These are phyloP conservation scores for Orestias chungarensis DNA, from an alignment of 2,797 vertebrate genomes.

Conservation along the genomic window DNA sequence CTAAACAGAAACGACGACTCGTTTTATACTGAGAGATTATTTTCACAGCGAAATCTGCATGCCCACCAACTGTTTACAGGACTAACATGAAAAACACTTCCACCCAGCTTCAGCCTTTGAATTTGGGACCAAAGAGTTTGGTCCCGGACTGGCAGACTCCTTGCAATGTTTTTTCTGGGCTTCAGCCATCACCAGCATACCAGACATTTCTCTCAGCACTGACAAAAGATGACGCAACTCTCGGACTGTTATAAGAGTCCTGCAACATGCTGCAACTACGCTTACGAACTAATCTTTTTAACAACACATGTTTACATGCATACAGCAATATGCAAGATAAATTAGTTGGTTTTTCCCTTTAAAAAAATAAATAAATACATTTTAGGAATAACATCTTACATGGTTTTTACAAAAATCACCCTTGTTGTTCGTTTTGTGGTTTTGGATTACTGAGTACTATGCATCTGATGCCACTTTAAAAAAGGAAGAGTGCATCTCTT, in stretches of 20 bases:
- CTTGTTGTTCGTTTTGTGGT: constrained; percentile 21
- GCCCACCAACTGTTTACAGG: constrained; percentile 70
- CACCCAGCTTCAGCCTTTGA: constrained; percentile 41
- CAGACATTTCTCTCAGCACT: constrained; percentile 67
- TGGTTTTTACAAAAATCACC: constrained; percentile 23
- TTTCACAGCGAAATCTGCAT: constrained; percentile 52
- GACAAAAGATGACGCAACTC: constrained; percentile 51
- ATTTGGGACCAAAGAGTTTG: constrained; percentile 67
- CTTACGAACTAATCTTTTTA: constrained; percentile 63
- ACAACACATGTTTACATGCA: constrained; percentile 70
- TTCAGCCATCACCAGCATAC: constrained; percentile 73
- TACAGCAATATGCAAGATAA: constrained; percentile 67
- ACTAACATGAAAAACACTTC: constrained; percentile 30
- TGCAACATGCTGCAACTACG: constrained; percentile 71
- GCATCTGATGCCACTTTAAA: constrained; percentile 61
- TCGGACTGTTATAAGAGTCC: constrained; percentile 71
- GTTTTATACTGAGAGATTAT: constrained; percentile 20
- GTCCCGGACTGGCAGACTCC: constrained; percentile 50
- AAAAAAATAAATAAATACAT: neutral
- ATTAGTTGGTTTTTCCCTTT: constrained; percentile 13
- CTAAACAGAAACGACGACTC: neutral
- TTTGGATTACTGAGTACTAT: constrained; percentile 56
- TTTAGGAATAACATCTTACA: constrained; percentile 28
- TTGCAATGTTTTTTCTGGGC: constrained; percentile 45
- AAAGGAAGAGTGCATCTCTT: constrained; percentile 40